These are phyloP conservation scores for Mesaphorura yosii DNA, from an alignment of 1,140 invertebrate species.

Conservation along the genomic window DNA sequence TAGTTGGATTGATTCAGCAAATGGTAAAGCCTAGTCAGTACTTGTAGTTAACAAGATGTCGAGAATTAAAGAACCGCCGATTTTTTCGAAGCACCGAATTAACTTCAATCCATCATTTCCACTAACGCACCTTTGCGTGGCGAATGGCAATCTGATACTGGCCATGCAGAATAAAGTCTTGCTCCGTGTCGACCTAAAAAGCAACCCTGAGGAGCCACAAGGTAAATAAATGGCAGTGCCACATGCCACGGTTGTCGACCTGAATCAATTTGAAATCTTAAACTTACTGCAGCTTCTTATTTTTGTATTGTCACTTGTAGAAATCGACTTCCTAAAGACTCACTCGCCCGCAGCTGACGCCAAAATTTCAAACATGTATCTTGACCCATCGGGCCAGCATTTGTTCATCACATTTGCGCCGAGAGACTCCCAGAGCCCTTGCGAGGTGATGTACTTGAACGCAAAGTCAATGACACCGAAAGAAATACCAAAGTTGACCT, in stretches of 20 bases:
- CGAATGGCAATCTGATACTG: conserved; percentile 68
- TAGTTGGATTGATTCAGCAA: too few relatives aligned
- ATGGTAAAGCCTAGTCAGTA: too few relatives aligned
- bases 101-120: conserved; percentile 61
- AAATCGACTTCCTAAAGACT: conserved; percentile 36
- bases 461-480: conserved; percentile 53
- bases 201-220: conserved; percentile 58
- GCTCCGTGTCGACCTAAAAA: conserved; percentile 65
- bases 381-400: conserved; percentile 78
- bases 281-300: too few relatives aligned
- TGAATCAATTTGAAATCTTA: too few relatives aligned
- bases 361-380: conserved; percentile 58
- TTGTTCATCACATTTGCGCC: conserved; percentile 60
- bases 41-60: conserved; percentile 15
- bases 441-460: conserved; percentile 68
- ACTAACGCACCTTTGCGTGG: conserved; percentile 66
- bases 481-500: conserved; percentile 52
- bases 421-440: conserved; percentile 47
- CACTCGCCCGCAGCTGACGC: conserved; percentile 43
- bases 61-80: conserved; percentile 40
- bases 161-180: conserved; percentile 71
- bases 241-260: neutral
- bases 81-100: conserved; percentile 66
- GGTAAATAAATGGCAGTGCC: conserved; percentile 41
- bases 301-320: conserved; percentile 29